Conservation (phyloP, 2,797 vertebrate genomes). For the Gambelia wislizenii region DNA sequence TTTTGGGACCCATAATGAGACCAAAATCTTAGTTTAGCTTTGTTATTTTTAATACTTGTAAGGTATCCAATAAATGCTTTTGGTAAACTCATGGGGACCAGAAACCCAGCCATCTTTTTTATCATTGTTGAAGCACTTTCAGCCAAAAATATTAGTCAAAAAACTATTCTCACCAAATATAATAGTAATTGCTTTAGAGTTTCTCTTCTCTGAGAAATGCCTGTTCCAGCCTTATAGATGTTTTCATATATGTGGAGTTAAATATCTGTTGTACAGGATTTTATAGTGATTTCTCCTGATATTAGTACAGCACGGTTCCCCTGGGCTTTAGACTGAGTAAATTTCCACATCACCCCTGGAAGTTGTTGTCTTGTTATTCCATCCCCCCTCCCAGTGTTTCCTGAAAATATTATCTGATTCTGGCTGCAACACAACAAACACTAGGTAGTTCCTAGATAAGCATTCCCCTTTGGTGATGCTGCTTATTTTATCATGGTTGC, state of each 20-base stretch:
- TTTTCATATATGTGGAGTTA: not conserved
- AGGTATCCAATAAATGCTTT: not conserved
- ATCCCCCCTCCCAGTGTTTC: not conserved
- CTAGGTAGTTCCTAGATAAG: not conserved
- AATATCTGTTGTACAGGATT: not conserved
- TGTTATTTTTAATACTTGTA: not conserved
- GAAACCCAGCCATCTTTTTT: not conserved
- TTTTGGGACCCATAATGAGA: no score
- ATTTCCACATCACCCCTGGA: not conserved
- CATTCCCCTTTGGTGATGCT: not conserved
- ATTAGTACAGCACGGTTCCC: not conserved
- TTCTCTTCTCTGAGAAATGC: not conserved
- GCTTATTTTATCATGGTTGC: not conserved
- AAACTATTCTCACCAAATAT: not conserved
- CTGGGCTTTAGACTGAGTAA: not conserved
- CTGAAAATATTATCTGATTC: not conserved
- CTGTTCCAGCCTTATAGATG: not conserved
- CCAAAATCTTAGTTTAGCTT: no score
- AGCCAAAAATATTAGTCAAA: not conserved
- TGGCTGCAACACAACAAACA: not conserved
- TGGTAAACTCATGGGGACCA: not conserved
- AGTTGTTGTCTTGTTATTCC: not conserved
- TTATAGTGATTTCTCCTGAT: not conserved
- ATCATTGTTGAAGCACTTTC: not conserved
- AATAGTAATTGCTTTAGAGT: no score